Percentiles rank a stretch among this genome's conserved stretches.
These are phyloP conservation scores for Enteromius mattozi DNA, from an alignment of 2,797 vertebrate species.

Conservation along the genomic window DNA sequence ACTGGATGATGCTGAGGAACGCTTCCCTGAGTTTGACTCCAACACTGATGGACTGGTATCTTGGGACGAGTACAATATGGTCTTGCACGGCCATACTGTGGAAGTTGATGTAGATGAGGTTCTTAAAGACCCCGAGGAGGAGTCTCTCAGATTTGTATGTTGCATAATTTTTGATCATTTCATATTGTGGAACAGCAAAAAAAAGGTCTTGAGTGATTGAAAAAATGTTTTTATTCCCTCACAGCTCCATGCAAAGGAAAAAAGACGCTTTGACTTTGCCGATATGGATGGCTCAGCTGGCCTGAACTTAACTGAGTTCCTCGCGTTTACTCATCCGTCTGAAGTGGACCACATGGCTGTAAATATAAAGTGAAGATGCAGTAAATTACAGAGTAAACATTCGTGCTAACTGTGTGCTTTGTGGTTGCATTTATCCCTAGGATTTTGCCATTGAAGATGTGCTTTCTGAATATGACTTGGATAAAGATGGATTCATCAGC, in stretches of 20 bases:
- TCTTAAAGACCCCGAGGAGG: conserved; percentile 88
- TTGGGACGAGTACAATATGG: conserved; percentile 92
- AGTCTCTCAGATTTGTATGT: conserved; percentile 89
- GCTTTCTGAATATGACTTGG: conserved; percentile 89
- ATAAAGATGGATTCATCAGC: conserved; percentile 90
- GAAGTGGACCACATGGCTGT: conserved; percentile 96
- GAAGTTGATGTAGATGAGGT: conserved; percentile 81
- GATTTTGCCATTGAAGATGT: conserved; percentile 94
- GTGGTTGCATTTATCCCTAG: conserved; percentile 62
- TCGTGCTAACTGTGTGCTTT: background rate
- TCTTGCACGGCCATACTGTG: conserved; percentile 85
- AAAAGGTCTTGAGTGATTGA: background rate
- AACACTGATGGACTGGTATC: conserved; percentile 85
- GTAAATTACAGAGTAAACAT: background rate
- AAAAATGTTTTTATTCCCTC: conserved; percentile 34
- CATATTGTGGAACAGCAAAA: background rate
- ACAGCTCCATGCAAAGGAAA: conserved; percentile 94
- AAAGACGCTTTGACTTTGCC: conserved; percentile 90
- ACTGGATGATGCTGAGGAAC: conserved; percentile 89
- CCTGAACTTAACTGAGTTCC: conserved; percentile 88
- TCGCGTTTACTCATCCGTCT: conserved; percentile 94
- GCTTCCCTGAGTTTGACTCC: conserved; percentile 87
- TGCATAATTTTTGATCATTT: background rate
- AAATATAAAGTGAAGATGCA: conserved; percentile 64
- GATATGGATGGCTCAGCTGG: conserved; percentile 80